Evolutionary conservation across 2,888 invertebrate genomes (phyloP), one percentile per base, ranked within the genome.

Genomic region (Muscina levida): DNA sequence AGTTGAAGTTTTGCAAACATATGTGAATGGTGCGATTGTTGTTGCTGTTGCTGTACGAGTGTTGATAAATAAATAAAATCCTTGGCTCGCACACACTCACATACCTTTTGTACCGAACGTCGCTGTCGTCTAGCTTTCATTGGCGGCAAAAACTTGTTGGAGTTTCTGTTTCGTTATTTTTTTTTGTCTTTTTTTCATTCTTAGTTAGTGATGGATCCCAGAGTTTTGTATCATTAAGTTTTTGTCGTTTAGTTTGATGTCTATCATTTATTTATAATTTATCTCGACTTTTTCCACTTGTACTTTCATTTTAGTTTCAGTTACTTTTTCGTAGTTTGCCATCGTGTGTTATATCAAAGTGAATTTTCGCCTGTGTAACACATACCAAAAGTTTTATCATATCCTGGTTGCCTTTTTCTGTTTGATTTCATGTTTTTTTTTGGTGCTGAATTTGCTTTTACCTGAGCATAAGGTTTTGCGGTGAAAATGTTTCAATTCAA

Each of bases 241-340:
- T 42, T 42, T 72, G 15, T 26, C 51, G 44, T 72, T 68, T 48
- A 65, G 44, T 57, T 74, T 67, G 39, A 48, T 72, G 62, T 57
- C 65, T 44, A 57, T 73, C 31, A 72, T 72, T 80, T 80, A 77
- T 80, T 77, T 74, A 74, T 67, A 59, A 80, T 67, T 71, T 59
- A 74, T 74, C 39, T 59, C 19, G 15, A 73, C 42, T 68, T 56
- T 68, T 62, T 62, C 22, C 37, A 17, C 62, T 62, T 42, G 13
- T 42, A 39, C 13, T 13, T 44, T 22, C 17, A 10, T 53, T 53
- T 53, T 13, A 56, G 3, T 56, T 56, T 56, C 13, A 44, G 44
- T 53, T 53, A 24, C 53, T 53, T 56, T 53, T 37, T 17, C 37
- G 31, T 67, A n/a, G 5, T 48, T 62, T 37, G 6, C 24, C 15